Percentiles rank a stretch among this genome's conserved stretches.
These are phyloP conservation scores for Smittia aterrima DNA, from an alignment of 2,888 invertebrate species.

Conservation along the genomic window DNA sequence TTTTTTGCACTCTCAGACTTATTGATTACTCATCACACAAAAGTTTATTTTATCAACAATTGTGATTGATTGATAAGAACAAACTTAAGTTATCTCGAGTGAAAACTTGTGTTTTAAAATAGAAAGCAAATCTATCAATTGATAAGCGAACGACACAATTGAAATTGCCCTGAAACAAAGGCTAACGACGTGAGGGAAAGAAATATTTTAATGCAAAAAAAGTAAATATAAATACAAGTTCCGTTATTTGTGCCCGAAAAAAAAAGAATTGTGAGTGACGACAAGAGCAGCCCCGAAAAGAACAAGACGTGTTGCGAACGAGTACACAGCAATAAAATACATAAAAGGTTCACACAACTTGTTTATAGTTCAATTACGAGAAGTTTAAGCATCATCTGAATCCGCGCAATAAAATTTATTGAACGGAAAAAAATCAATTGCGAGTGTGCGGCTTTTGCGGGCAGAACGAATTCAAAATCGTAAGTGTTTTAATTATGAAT, in stretches of 20 bases:
- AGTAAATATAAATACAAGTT: constrained; percentile 26
- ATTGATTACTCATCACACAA: background rate
- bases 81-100: background rate
- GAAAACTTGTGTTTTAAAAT: background rate
- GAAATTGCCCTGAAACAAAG: background rate
- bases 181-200: background rate
- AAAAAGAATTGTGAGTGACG: constrained; percentile 19
- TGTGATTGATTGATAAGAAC: background rate
- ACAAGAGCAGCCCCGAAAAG: constrained; percentile 21
- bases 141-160: background rate
- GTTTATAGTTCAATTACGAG: constrained; percentile 24
- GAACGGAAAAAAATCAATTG: background rate
- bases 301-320: constrained; percentile 17
- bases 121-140: background rate
- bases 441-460: background rate
- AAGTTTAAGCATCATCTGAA: background rate
- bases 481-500: constrained; percentile 27
- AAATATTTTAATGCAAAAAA: constrained; percentile 25
- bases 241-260: constrained; percentile 37
- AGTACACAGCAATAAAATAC: background rate
- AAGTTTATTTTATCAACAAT: background rate
- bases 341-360: background rate
- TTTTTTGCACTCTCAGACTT: background rate
- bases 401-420: background rate
- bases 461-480: constrained; percentile 4